phyloP scores from a whole-genome alignment of 2,113 vertebrate species.

The Hyla sarda region DNA sequence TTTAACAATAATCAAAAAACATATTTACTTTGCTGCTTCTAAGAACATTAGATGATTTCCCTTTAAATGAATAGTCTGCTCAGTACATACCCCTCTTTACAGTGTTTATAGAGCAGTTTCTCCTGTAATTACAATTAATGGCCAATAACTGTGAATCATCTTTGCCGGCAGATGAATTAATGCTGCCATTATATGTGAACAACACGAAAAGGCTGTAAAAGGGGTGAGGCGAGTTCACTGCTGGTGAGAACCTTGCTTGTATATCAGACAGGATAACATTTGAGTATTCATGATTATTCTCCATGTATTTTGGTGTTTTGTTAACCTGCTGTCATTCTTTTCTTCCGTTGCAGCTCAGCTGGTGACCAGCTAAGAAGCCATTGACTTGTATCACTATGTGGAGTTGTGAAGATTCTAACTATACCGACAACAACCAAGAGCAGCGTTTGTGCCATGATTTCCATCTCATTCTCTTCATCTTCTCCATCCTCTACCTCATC shows the following conservation, averaged over 20 bases:
- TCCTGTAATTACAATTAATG: conserved; percentile 40
- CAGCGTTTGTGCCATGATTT: conserved; percentile 88
- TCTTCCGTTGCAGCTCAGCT: conserved; percentile 73
- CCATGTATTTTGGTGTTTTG: too few relatives aligned
- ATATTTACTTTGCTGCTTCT: too few relatives aligned
- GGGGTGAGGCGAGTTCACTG: not conserved
- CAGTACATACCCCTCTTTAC: not conserved
- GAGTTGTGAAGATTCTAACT: conserved; percentile 88
- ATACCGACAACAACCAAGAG: conserved; percentile 77
- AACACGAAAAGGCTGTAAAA: not conserved
- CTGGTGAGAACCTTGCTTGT: not conserved
- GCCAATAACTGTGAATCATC: conserved; percentile 37
- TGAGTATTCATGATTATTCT: not conserved
- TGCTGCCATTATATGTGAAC: not conserved
- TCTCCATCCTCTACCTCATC: conserved; percentile 92
- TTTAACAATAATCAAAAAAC: too few relatives aligned
- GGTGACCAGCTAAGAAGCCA: conserved; percentile 66
- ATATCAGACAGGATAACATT: conserved; percentile 22
- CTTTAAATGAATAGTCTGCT: not conserved
- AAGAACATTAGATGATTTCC: not conserved
- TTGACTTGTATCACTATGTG: conserved; percentile 84
- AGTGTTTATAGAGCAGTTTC: not conserved
- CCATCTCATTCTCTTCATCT: conserved; percentile 83
- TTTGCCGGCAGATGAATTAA: not conserved
- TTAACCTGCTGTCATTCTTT: conserved; percentile 26